A percentile compares a stretch with the other conserved stretches of the same genome.
These are phyloP conservation scores for Pseudochirops corinnae DNA, from an alignment of 2,797 vertebrate species.

Conservation along the genomic window DNA sequence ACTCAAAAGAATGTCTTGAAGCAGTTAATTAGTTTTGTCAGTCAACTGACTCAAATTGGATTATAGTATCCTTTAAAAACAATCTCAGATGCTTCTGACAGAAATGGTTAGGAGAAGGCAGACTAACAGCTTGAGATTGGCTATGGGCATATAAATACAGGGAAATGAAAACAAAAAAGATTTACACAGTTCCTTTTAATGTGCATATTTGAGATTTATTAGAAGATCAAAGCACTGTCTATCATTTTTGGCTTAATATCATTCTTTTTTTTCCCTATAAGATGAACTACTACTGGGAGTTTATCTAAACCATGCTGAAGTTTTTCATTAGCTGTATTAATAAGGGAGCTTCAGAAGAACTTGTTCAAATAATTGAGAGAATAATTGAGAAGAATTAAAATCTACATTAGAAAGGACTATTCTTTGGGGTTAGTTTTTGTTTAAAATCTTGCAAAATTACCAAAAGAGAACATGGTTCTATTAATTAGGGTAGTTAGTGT, in stretches of 20 bases:
- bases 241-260: conserved; percentile 42
- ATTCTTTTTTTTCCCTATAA: conserved; percentile 66
- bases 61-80: conserved; percentile 51
- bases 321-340: conserved; percentile 63
- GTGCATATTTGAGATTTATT: conserved; percentile 51
- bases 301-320: conserved; percentile 1
- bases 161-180: conserved; percentile 60
- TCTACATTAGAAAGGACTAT: conserved; percentile 28
- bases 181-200: conserved; percentile 57
- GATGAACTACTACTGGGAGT: conserved; percentile 64
- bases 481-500: conserved; percentile 20
- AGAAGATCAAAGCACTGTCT: conserved; percentile 65
- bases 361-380: conserved; percentile 64
- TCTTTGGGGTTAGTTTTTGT: background rate
- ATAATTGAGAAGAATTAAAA: conserved; percentile 60
- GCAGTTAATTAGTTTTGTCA: conserved; percentile 74
- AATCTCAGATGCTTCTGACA: conserved; percentile 64
- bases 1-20: conserved; percentile 53
- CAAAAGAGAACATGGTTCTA: background rate
- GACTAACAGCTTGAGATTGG: conserved; percentile 43
- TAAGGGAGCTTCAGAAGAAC: conserved; percentile 64
- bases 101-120: conserved; percentile 43
- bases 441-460: conserved; percentile 59
- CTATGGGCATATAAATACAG: conserved; percentile 47
- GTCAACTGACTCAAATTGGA: conserved; percentile 66